A percentile compares a stretch with the other conserved stretches of the same genome.
These are phyloP conservation scores for Pangasius larnaudii DNA, from an alignment of 2,797 vertebrate genomes.

Conservation along the genomic window DNA sequence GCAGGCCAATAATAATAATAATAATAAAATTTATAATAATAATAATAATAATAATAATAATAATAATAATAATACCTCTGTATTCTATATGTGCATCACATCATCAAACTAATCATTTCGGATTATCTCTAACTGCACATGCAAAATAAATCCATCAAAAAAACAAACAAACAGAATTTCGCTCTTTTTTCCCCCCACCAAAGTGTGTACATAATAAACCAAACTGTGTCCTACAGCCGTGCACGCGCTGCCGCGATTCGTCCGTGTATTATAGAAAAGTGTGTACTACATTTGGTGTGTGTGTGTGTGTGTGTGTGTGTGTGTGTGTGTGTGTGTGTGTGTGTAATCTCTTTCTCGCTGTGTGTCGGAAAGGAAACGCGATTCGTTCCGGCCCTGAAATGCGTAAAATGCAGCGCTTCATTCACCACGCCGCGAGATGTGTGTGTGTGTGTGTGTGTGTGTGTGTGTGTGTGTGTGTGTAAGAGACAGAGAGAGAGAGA, in stretches of 20 bases:
- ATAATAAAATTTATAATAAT: background rate
- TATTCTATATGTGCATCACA: background rate
- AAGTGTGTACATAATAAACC: too few relatives aligned
- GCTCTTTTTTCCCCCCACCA: background rate
- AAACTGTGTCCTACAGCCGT: background rate
- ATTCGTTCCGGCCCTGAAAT: slow-evolving; percentile 87
- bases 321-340: slow-evolving; percentile 57
- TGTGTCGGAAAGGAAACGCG: slow-evolving; percentile 73
- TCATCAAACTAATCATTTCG: background rate
- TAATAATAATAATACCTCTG: background rate
- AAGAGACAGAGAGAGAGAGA: background rate
- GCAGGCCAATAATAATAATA: background rate
- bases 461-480: slow-evolving; percentile 47
- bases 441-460: slow-evolving; percentile 27
- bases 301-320: slow-evolving; percentile 62
- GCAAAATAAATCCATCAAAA: background rate
- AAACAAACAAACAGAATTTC: background rate
- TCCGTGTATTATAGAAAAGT: background rate
- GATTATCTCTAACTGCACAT: background rate
- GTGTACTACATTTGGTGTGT: slow-evolving; percentile 39
- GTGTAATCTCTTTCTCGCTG: slow-evolving; percentile 77
- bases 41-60: background rate
- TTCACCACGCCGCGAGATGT: slow-evolving; percentile 76
- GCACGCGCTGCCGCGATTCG: background rate
- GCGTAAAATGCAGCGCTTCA: slow-evolving; percentile 80